Conservation (phyloP, 2,113 vertebrate species). For the Laticauda colubrina region DNA sequence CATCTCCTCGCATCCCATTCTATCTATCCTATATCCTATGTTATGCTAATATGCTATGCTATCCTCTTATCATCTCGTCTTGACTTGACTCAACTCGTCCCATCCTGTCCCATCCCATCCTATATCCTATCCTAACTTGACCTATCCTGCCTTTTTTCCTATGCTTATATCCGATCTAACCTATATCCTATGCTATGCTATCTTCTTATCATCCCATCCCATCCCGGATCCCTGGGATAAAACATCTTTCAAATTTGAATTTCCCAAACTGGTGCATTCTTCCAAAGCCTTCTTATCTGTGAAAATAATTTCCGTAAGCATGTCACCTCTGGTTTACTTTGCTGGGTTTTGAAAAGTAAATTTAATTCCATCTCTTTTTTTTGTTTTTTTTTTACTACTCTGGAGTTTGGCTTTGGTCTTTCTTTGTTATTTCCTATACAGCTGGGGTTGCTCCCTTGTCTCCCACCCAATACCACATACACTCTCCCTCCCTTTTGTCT, state of each 20-base stretch:
- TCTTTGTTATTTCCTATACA: conserved; percentile 22
- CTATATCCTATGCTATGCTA: too few species aligned
- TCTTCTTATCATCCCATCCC: too few species aligned
- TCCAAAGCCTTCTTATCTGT: not conserved
- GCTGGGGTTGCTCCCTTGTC: conserved; percentile 26
- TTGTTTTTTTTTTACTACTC: not conserved
- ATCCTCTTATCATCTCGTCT: too few species aligned
- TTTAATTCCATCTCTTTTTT: not conserved
- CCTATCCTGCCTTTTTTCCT: too few species aligned
- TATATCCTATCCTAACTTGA: too few species aligned
- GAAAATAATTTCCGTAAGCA: conserved; percentile 9
- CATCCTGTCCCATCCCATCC: too few species aligned
- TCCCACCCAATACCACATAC: not conserved
- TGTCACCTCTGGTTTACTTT: not conserved
- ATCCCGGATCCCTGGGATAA: not conserved
- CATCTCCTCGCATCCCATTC: too few species aligned
- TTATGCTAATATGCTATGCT: too few species aligned
- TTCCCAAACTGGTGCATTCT: not conserved
- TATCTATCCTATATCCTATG: too few species aligned
- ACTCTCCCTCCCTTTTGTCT: conserved; percentile 5
- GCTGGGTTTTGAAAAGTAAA: conserved; percentile 14
- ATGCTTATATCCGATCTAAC: too few species aligned
- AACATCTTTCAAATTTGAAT: not conserved
- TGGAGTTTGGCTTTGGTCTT: conserved; percentile 23
- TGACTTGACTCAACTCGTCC: too few species aligned